Base-by-base conservation (phyloP, 2,797 vertebrate genomes). In the Melanitta fusca region DNA sequence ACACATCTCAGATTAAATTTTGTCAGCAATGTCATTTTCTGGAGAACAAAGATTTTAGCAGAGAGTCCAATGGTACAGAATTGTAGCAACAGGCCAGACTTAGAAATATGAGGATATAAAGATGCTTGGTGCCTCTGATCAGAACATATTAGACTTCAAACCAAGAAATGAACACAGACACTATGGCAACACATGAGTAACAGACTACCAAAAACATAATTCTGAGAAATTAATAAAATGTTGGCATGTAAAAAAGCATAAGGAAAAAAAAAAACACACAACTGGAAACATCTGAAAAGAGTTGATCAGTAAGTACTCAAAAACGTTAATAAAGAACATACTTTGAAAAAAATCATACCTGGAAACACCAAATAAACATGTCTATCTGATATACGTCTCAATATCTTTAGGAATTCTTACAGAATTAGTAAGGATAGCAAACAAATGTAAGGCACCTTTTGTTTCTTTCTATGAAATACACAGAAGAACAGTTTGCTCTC, bases 281-380 rank as follows among this genome's bases (percentile, higher is more conserved):
- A 69, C 79, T 91, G 71, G 60, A 94, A 96, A 89, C 80, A 94
- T 92, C 89, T 96, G 85, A 93, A 84, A 89, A 88, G 58, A 91
- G 41, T 6, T 73, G 85, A 93, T 81, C 88, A 66, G 78, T 68
- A 95, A 84, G 87, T 71, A 91, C 36, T 71, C 47, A 84, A 84
- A 85, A 93, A 70, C 0, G 0, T 80, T 90, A 95, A 95, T 77
- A 80, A 95, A 88, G 89, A 97, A 92, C 95, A 91, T 73, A 66
- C 45, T 81, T 13, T 45, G 49, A 36, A 65, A 88, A 88, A 86
- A 47, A 16, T 38, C 47, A 54, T 84, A 93, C 80, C 66, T 92
- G 47, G 85, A 92, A 95, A 91, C 91, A 94, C 89, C 89, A 94
- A 95, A 96, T 93, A 94, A 97, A 96, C 75, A 93, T 93, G 89